A percentile compares a stretch with the other conserved stretches of the same genome.
Conservation (phyloP, 2,113 vertebrate species). For the Thamnophis sirtalis region DNA sequence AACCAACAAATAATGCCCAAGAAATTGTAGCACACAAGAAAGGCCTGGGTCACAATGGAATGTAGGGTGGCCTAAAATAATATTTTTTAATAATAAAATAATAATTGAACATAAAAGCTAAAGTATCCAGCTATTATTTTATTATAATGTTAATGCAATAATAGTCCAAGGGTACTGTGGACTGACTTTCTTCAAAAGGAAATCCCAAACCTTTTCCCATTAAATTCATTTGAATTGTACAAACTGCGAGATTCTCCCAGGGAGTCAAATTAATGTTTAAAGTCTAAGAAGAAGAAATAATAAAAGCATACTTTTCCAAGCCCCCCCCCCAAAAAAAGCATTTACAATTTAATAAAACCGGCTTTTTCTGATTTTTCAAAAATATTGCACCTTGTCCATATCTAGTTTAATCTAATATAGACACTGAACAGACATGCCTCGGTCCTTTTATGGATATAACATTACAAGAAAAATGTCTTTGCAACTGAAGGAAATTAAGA, state of each 20-base stretch:
- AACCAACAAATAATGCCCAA: background rate
- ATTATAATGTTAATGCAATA: too few species aligned
- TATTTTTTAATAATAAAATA: background rate
- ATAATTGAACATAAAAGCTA: background rate
- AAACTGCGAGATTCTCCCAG: background rate
- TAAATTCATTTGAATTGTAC: background rate
- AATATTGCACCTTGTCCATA: background rate
- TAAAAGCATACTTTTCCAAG: background rate
- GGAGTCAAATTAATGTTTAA: background rate
- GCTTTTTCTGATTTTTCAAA: background rate
- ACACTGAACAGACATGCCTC: background rate
- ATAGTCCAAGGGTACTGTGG: background rate
- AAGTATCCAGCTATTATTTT: background rate
- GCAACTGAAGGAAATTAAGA: slow-evolving; percentile 2
- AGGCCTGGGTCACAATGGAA: background rate
- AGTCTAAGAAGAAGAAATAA: background rate
- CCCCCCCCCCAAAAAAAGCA: background rate
- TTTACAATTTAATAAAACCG: background rate
- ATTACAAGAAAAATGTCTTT: background rate
- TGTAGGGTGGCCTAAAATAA: background rate
- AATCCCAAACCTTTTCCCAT: background rate
- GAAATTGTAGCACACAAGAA: background rate
- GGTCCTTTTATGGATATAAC: background rate
- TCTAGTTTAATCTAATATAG: background rate
- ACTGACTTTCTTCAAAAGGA: background rate